Conservation (phyloP, 2,797 vertebrate genomes). For the Argentina silus region DNA sequence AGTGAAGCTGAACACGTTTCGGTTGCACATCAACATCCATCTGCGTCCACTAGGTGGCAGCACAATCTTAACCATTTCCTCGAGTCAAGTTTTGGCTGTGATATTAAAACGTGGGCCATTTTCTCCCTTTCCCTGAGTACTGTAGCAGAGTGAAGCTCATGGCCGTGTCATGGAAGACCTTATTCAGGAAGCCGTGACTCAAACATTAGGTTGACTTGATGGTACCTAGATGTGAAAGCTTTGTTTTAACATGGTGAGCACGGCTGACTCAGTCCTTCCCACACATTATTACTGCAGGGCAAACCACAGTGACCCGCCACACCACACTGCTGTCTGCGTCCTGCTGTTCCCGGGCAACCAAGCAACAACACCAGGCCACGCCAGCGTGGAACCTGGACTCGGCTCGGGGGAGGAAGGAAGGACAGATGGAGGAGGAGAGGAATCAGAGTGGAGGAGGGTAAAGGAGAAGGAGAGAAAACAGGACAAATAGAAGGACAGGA, state of each 20-base stretch:
- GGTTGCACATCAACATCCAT: neutral
- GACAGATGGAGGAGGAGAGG: conserved; percentile 23
- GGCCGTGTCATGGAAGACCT: conserved; percentile 74
- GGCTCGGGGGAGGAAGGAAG: conserved; percentile 8
- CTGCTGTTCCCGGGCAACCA: conserved; percentile 57
- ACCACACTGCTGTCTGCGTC: conserved; percentile 46
- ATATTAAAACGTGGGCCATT: conserved; percentile 51
- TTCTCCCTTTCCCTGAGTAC: conserved; percentile 48
- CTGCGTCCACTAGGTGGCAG: conserved; percentile 69
- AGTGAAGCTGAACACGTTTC: too few relatives aligned
- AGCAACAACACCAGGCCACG: conserved; percentile 53
- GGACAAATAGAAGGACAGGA: neutral
- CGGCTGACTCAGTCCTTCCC: conserved; percentile 65
- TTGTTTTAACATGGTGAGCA: conserved; percentile 13
- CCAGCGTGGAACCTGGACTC: conserved; percentile 11
- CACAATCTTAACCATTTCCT: conserved; percentile 28
- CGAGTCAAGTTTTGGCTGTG: conserved; percentile 36
- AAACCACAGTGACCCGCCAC: conserved; percentile 50
- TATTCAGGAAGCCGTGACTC: conserved; percentile 66
- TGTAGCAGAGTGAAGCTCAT: conserved; percentile 24
- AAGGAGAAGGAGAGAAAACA: conserved; percentile 9
- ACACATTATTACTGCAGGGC: conserved; percentile 53
- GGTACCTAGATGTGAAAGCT: conserved; percentile 28
- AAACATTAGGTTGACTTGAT: conserved; percentile 42
- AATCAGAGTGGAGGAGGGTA: neutral